Evolutionary conservation across 2,888 invertebrate species (phyloP).

Genomic region (Rosalia funebris): DNA sequence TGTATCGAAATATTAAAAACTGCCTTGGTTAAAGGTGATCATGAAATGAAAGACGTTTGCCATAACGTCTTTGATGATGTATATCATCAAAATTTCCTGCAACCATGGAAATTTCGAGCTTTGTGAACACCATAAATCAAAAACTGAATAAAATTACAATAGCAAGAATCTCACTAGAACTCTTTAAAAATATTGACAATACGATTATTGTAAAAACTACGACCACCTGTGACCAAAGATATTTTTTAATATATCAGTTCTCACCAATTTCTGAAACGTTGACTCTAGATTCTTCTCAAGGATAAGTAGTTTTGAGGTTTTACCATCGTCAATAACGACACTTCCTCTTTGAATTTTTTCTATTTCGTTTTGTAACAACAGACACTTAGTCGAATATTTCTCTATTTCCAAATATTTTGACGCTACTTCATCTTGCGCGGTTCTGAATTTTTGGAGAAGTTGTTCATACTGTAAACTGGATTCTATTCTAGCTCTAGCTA

Average conservation of each 20-base stretch:
- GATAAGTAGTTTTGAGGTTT: conserved; percentile 60
- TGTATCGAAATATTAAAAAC: too few relatives aligned
- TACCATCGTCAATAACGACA: conserved; percentile 56
- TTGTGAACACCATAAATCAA: too few relatives aligned
- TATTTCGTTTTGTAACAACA: conserved; percentile 67
- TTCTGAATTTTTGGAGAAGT: conserved; percentile 68
- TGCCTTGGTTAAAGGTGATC: too few relatives aligned
- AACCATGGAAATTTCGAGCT: too few relatives aligned
- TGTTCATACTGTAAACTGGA: conserved; percentile 70
- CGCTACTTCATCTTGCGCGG: conserved; percentile 68
- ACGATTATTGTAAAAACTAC: too few relatives aligned
- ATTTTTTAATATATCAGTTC: conserved; percentile 11
- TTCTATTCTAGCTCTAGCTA: conserved; percentile 68
- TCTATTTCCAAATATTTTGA: conserved; percentile 69
- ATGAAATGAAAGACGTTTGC: too few relatives aligned
- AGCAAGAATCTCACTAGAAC: too few relatives aligned
- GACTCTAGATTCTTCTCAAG: conserved; percentile 69
- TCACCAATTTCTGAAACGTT: conserved; percentile 71
- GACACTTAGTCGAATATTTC: conserved; percentile 67
- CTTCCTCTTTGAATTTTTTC: conserved; percentile 62
- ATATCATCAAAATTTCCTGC: too few relatives aligned
- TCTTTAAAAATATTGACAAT: too few relatives aligned
- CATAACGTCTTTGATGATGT: too few relatives aligned
- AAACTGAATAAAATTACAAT: too few relatives aligned
- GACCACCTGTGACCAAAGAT: too few relatives aligned